phyloP scores from a whole-genome alignment of 2,888 invertebrate species.

The Lathronympha strigana region DNA sequence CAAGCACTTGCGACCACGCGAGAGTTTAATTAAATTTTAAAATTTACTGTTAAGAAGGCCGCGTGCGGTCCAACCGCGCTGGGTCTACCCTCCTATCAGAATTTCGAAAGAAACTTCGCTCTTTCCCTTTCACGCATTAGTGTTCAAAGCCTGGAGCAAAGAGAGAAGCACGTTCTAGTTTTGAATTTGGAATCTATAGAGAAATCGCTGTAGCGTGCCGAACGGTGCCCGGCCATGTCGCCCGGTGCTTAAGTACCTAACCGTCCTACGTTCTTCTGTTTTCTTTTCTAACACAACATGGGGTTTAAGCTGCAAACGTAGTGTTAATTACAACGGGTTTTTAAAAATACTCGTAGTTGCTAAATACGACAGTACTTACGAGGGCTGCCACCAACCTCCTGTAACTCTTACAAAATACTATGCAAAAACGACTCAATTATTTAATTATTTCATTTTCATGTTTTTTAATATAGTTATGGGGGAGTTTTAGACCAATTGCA shows the following conservation, averaged over 20 bases:
- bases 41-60: constrained; percentile 73
- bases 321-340: constrained; percentile 9
- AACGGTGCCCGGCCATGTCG: constrained; percentile 15
- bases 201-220: neutral
- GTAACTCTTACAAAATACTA: too few relatives aligned
- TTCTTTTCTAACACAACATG: constrained; percentile 6
- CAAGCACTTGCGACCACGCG: constrained; percentile 71
- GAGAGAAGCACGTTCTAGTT: neutral
- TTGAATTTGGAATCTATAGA: neutral
- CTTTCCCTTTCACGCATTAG: constrained; percentile 4
- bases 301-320: constrained; percentile 4
- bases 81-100: constrained; percentile 42
- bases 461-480: too few relatives aligned
- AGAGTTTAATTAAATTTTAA: constrained; percentile 78
- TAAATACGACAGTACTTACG: too few relatives aligned
- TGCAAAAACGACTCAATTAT: too few relatives aligned
- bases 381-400: too few relatives aligned
- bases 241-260: constrained; percentile 6
- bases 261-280: constrained; percentile 7
- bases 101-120: constrained; percentile 2
- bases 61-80: constrained; percentile 55
- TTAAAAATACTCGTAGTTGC: neutral
- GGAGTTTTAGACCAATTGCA: too few relatives aligned
- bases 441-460: too few relatives aligned
- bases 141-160: neutral